A percentile compares a stretch with the other conserved stretches of the same genome.
Evolutionary conservation across 2,797 vertebrate species (phyloP).

Genomic region (Macrochelys suwanniensis): DNA sequence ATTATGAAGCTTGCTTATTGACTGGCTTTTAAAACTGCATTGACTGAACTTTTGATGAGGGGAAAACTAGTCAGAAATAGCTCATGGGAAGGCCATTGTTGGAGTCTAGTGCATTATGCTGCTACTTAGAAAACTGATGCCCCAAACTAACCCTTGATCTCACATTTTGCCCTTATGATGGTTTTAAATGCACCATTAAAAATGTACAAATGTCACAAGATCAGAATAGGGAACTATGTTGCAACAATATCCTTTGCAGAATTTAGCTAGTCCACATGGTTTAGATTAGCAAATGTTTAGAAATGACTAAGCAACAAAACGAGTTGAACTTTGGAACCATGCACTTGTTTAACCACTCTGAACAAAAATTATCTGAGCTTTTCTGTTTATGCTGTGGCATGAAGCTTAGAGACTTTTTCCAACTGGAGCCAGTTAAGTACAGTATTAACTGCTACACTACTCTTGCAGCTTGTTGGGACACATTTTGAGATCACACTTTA

Average conservation of each 20-base stretch:
- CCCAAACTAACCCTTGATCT: neutral
- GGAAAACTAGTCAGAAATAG: neutral
- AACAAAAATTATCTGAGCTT: neutral
- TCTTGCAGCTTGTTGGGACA: neutral
- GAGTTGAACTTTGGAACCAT: neutral
- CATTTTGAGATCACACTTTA: neutral
- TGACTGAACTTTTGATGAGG: neutral
- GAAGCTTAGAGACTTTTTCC: neutral
- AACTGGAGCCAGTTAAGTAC: neutral
- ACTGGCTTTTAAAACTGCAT: neutral
- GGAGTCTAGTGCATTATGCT: neutral
- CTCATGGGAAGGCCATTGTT: neutral
- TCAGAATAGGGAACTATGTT: too few relatives aligned
- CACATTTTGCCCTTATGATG: slow-evolving; percentile 30
- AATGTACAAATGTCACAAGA: neutral
- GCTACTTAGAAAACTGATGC: neutral
- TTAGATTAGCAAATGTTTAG: neutral
- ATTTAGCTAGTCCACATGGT: fast-evolving
- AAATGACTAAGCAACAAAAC: neutral
- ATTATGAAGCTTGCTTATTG: neutral
- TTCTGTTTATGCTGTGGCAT: neutral
- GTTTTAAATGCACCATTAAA: slow-evolving; percentile 32
- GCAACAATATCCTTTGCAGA: neutral
- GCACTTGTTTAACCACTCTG: neutral
- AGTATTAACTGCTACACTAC: neutral